Percentiles rank a stretch among this genome's conserved stretches.
Evolutionary conservation across 2,888 invertebrate genomes (phyloP).

Genomic region (Drosophila rubida): DNA sequence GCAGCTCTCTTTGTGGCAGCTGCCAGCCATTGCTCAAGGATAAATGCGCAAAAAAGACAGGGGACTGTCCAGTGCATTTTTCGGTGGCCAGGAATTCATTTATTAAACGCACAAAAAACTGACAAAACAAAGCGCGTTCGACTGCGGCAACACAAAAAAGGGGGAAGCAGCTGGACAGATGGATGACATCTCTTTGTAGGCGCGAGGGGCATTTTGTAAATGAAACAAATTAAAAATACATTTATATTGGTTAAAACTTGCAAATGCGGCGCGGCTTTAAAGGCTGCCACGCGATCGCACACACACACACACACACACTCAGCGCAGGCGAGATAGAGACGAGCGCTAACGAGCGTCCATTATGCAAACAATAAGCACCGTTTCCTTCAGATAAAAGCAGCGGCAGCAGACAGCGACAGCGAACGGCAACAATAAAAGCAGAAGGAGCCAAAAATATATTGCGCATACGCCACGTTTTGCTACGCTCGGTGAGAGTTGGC

Average conservation of each 20-base stretch:
- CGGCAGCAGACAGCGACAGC: slow-evolving; percentile 50
- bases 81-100: slow-evolving; percentile 67
- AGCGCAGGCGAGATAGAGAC: slow-evolving; percentile 14
- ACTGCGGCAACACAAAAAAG: slow-evolving; percentile 18
- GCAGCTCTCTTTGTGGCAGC: slow-evolving; percentile 45
- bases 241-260: slow-evolving; percentile 83
- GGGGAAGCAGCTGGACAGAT: slow-evolving; percentile 18
- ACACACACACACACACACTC: slow-evolving; percentile 1
- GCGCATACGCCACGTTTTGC: slow-evolving; percentile 67
- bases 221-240: slow-evolving; percentile 84
- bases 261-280: slow-evolving; percentile 39
- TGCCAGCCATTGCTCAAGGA: slow-evolving; percentile 34
- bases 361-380: slow-evolving; percentile 80
- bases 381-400: slow-evolving; percentile 68
- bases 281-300: slow-evolving; percentile 26
- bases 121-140: slow-evolving; percentile 34
- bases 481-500: slow-evolving; percentile 37
- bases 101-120: slow-evolving; percentile 67
- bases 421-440: slow-evolving; percentile 22
- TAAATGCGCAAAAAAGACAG: slow-evolving; percentile 20
- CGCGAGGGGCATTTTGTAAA: slow-evolving; percentile 19
- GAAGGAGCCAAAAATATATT: slow-evolving; percentile 55
- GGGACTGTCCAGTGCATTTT: slow-evolving; percentile 20
- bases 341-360: slow-evolving; percentile 82
- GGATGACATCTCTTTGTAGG: slow-evolving; percentile 21